These are phyloP conservation scores for Morelia viridis DNA, from an alignment of 2,797 vertebrate species.

Conservation along the genomic window DNA sequence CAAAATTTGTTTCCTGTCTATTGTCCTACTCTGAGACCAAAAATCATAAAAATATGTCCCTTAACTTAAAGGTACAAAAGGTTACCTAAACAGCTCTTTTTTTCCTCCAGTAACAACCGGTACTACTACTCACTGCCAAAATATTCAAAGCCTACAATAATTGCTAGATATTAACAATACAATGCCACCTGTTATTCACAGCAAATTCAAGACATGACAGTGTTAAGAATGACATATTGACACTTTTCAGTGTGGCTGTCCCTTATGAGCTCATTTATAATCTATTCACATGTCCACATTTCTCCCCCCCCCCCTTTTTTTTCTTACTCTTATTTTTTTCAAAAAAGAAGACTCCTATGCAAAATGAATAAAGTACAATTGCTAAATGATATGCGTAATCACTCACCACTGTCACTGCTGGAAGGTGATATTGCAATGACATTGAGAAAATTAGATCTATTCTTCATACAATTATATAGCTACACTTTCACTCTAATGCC, in stretches of 20 bases:
- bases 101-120: constrained; percentile 1
- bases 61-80: constrained; percentile 34
- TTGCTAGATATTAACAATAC: constrained; percentile 40
- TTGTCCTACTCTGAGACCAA: background rate
- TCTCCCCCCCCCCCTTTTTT: background rate
- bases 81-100: constrained; percentile 34
- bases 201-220: constrained; percentile 51
- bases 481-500: constrained; percentile 76
- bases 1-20: constrained; percentile 39
- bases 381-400: constrained; percentile 81
- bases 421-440: constrained; percentile 82
- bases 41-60: constrained; percentile 30
- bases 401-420: constrained; percentile 73
- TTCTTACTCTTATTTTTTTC: background rate
- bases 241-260: constrained; percentile 60
- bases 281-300: constrained; percentile 74
- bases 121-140: constrained; percentile 34
- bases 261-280: constrained; percentile 75
- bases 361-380: constrained; percentile 77
- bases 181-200: constrained; percentile 18
- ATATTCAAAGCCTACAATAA: constrained; percentile 33
- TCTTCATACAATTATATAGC: constrained; percentile 81
- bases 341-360: constrained; percentile 66
- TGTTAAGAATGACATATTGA: constrained; percentile 63
- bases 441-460: constrained; percentile 82